Evolutionary conservation across 2,888 invertebrate species (phyloP).

Genomic region (Schizotus pectinicornis): DNA sequence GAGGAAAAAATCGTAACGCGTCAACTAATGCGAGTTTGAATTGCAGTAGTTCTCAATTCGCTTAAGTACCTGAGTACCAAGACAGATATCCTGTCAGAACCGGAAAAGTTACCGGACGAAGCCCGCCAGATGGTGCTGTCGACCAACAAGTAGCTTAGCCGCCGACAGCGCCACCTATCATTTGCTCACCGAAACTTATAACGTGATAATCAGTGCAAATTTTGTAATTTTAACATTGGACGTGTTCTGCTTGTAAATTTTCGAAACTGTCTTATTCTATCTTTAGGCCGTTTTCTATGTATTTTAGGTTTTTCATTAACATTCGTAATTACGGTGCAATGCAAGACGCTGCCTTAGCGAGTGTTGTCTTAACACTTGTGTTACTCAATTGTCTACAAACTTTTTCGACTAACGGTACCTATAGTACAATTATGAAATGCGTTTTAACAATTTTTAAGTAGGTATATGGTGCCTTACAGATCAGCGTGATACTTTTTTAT

Average conservation of each 20-base stretch:
- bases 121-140: conserved; percentile 74
- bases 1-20: background rate
- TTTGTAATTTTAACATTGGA: background rate
- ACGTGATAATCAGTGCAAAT: conserved; percentile 11
- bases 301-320: background rate
- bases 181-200: conserved; percentile 22
- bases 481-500: conserved; percentile 38
- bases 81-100: conserved; percentile 91
- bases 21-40: conserved; percentile 2
- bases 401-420: conserved; percentile 15
- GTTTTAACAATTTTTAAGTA: conserved; percentile 20
- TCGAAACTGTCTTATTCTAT: background rate
- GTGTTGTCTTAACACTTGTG: conserved; percentile 4
- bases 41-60: conserved; percentile 89
- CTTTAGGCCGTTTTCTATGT: too few relatives aligned
- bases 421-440: conserved; percentile 23
- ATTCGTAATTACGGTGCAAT: conserved; percentile 8
- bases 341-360: conserved; percentile 23
- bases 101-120: conserved; percentile 88
- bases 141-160: conserved; percentile 3
- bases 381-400: conserved; percentile 6
- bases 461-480: conserved; percentile 38
- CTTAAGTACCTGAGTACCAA: conserved; percentile 88
- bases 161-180: background rate
- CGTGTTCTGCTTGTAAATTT: background rate